Evolutionary conservation across 2,888 invertebrate genomes (phyloP).

Genomic region (Hirtodrosophila cameraria): DNA sequence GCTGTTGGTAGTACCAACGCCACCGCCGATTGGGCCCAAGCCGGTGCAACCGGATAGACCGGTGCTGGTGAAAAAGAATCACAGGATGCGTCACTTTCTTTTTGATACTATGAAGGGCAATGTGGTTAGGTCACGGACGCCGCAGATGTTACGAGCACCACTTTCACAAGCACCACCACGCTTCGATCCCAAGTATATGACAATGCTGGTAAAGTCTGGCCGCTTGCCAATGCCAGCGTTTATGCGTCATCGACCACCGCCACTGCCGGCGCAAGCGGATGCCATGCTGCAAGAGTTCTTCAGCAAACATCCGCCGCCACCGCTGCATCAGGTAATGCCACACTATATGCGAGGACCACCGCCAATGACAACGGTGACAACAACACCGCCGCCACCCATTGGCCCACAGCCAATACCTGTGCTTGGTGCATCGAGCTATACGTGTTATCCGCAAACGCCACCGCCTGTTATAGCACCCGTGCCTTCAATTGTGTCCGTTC

Average conservation of each 20-base stretch:
- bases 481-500: constrained; percentile 21
- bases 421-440: constrained; percentile 65
- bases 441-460: constrained; percentile 30
- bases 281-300: constrained; percentile 62
- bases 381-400: constrained; percentile 5
- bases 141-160: constrained; percentile 64
- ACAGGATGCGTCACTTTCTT: constrained; percentile 81
- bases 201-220: constrained; percentile 58
- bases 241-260: constrained; percentile 67
- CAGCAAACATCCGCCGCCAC: constrained; percentile 59
- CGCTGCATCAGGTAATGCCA: constrained; percentile 49
- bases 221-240: constrained; percentile 48
- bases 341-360: constrained; percentile 77
- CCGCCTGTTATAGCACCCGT: constrained; percentile 13
- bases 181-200: constrained; percentile 77
- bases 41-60: constrained; percentile 77
- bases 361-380: constrained; percentile 54
- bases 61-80: constrained; percentile 70
- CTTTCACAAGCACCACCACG: constrained; percentile 71
- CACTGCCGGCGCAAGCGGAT: constrained; percentile 52
- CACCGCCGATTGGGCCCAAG: constrained; percentile 73
- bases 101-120: constrained; percentile 79
- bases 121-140: constrained; percentile 79
- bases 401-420: constrained; percentile 61
- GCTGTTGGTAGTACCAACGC: constrained; percentile 65